Evolutionary conservation across 2,113 vertebrate species (phyloP), one percentile per base, ranked within the genome.

Genomic region (Grallaria varia): DNA sequence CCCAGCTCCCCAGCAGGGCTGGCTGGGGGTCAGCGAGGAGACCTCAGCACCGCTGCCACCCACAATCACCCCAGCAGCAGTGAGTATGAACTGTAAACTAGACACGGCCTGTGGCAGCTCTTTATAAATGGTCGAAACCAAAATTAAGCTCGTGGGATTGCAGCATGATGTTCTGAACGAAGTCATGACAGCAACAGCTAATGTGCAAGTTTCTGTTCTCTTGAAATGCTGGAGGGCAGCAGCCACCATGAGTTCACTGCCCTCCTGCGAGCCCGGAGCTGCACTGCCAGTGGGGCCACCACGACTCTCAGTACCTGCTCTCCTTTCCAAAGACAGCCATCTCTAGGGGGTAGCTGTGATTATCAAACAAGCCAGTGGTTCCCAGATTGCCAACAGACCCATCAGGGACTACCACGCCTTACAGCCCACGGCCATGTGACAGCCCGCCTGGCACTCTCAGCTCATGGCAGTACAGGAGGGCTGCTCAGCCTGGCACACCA

Each of bases 361-460:
- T 10, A 80, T 10, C 33, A 44, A 62, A 42, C 1, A 11, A 69
- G 55, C 23, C 68, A 33, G 14, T 1, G 13, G 13, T 11, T 55
- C 45, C 28, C 59, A 49, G 5, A 14, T 0, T 71, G 45, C 55
- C 76, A 86, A 4, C 1, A 86, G 45, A 53, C 6, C 52, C 55
- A 56, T 5, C 63, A 47, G 16, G 49, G 45, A 52, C 35, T 28
- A 23, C 35, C 15, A 7, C 18, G 14, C 2, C 0, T 15, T 8
- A 7, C 0, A 4, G 55, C 3, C 14, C 28, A 47, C 0, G 2
- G 80, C 58, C 8, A 2, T 33, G 22, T 1, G 6, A 15, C 76
- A 59, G 60, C 60, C 68, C 56, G 39, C 55, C 56, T 9, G 39
- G 27, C 33, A 59, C 30, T 40, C 72, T 33, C 60, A 39, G 2